phyloP scores from a whole-genome alignment of 2,888 invertebrate genomes.

The Aelia acuminata region DNA sequence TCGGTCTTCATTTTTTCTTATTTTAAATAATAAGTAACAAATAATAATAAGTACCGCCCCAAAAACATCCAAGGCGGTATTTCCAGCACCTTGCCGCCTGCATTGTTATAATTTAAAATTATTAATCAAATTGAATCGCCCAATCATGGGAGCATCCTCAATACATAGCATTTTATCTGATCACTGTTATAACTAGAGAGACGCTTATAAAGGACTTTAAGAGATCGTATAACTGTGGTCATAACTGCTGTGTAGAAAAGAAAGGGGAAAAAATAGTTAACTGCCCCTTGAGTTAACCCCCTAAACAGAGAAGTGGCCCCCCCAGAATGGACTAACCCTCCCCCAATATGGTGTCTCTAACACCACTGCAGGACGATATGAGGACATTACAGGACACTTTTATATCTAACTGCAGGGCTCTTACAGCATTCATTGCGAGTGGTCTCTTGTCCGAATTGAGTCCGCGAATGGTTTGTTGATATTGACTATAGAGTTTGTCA shows the following conservation, averaged over 20 bases:
- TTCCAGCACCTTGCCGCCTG: no score
- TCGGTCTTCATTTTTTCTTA: no score
- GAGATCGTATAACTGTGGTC: background rate
- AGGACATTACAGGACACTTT: background rate
- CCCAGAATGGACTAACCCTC: background rate
- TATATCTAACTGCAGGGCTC: no score
- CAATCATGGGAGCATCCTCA: no score
- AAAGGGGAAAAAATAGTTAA: background rate
- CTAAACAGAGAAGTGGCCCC: background rate
- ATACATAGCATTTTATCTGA: background rate
- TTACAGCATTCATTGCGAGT: background rate
- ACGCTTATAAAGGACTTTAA: background rate
- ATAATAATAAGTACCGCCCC: no score
- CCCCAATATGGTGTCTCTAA: background rate
- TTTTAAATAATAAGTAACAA: no score
- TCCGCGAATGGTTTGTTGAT: no score
- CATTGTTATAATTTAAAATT: no score
- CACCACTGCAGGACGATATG: background rate
- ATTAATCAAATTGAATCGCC: no score
- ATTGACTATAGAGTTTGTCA: no score
- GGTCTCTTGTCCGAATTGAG: background rate
- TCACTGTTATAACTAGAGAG: no score
- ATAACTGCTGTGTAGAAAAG: background rate
- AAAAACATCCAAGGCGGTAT: no score
- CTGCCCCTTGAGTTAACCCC: background rate